A percentile compares a stretch with the other conserved stretches of the same genome.
Evolutionary conservation across 2,113 vertebrate genomes (phyloP).

Genomic region (Triplophysa siluroides): DNA sequence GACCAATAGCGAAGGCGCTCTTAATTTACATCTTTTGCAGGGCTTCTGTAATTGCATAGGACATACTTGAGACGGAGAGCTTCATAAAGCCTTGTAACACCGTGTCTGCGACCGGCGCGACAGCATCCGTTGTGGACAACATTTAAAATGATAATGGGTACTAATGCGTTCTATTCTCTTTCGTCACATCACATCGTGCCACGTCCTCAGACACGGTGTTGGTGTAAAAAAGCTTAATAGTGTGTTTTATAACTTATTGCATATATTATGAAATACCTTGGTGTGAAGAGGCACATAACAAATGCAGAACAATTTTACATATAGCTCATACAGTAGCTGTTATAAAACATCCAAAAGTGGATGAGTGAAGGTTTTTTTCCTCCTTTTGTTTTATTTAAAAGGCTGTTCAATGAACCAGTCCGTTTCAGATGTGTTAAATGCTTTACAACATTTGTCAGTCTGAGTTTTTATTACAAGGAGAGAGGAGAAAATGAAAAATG

Average conservation of each 20-base stretch:
- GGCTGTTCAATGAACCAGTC: background rate
- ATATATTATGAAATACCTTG: background rate
- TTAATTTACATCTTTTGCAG: constrained; percentile 34
- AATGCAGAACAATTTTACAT: background rate
- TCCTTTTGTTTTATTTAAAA: background rate
- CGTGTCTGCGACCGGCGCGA: too few relatives aligned
- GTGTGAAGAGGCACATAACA: background rate
- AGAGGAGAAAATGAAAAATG: background rate
- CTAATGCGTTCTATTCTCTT: too few relatives aligned
- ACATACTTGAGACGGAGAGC: background rate
- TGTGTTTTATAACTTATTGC: too few relatives aligned
- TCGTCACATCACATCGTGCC: too few relatives aligned
- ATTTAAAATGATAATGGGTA: too few relatives aligned
- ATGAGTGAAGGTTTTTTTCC: background rate
- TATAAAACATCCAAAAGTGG: background rate
- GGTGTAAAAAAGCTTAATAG: too few relatives aligned
- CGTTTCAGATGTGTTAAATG: background rate
- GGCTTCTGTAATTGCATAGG: constrained; percentile 35
- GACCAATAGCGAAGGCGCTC: constrained; percentile 36
- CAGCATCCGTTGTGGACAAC: background rate
- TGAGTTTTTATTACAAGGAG: background rate
- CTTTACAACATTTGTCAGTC: background rate
- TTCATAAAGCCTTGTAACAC: background rate
- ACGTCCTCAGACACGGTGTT: too few relatives aligned
- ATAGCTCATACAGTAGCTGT: background rate